Evolutionary conservation across 2,888 invertebrate species (phyloP).

Genomic region (Apamea crenata): DNA sequence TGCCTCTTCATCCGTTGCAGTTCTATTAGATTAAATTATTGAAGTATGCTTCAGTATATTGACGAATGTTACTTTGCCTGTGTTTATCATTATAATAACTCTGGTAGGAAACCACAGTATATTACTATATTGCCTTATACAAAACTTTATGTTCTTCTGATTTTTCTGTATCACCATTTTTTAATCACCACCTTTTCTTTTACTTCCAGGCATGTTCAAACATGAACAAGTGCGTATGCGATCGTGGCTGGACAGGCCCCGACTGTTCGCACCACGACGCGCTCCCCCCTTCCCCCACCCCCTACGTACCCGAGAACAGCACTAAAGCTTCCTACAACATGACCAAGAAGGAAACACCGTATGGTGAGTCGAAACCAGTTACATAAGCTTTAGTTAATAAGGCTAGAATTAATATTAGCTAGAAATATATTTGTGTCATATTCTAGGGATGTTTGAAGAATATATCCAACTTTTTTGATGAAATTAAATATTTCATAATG

Average conservation of each 20-base stretch:
- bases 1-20: neutral
- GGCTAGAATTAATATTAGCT: neutral
- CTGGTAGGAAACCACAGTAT: neutral
- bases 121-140: neutral
- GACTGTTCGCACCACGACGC: constrained; percentile 96
- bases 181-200: neutral
- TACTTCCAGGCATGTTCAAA: constrained; percentile 96
- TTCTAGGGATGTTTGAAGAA: neutral
- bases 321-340: constrained; percentile 91
- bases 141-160: neutral
- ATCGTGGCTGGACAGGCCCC: constrained; percentile 95
- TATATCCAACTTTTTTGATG: neutral
- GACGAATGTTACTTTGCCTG: neutral
- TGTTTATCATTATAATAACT: neutral
- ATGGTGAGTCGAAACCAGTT: constrained; percentile 93
- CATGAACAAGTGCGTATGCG: constrained; percentile 97
- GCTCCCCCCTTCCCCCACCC: constrained; percentile 92
- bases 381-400: constrained; percentile 49
- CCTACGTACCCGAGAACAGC: constrained; percentile 88
- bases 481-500: neutral
- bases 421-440: neutral
- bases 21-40: neutral
- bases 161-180: neutral
- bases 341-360: constrained; percentile 97
- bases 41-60: neutral